phyloP scores from a whole-genome alignment of 2,113 vertebrate species.

The Corythornis vintsioides region DNA sequence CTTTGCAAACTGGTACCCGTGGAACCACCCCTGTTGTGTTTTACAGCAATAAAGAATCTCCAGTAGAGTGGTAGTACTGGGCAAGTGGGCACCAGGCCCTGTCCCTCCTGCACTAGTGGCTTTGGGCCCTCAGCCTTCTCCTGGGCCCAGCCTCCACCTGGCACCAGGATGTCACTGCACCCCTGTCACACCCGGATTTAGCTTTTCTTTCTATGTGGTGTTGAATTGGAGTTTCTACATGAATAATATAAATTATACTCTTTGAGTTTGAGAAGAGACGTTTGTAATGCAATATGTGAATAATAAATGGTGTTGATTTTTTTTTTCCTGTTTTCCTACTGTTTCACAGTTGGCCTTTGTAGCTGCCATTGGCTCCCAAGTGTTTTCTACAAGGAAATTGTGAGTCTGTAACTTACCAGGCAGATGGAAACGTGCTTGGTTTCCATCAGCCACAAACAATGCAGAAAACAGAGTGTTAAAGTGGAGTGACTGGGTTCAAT shows the following conservation, averaged over 20 bases:
- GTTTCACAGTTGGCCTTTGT: conserved; percentile 82
- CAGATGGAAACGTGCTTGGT: neutral
- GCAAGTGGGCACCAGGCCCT: conserved; percentile 32
- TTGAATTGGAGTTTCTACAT: conserved; percentile 72
- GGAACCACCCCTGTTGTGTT: conserved; percentile 53
- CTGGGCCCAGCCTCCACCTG: neutral
- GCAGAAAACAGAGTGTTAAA: neutral
- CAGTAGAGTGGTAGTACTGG: conserved; percentile 18
- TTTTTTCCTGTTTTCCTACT: conserved; percentile 69
- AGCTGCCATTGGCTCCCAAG: conserved; percentile 62
- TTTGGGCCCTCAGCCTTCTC: neutral
- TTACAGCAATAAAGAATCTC: conserved; percentile 75
- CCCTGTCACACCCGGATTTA: conserved; percentile 65
- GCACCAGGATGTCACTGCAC: conserved; percentile 52
- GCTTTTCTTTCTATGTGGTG: conserved; percentile 55
- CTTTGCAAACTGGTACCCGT: conserved; percentile 43
- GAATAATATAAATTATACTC: conserved; percentile 76
- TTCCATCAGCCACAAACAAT: neutral
- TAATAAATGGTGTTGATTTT: conserved; percentile 77
- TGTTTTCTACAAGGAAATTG: conserved; percentile 30
- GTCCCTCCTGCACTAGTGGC: conserved; percentile 58
- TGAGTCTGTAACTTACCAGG: conserved; percentile 1
- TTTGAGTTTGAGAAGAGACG: conserved; percentile 60
- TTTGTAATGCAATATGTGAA: conserved; percentile 81
- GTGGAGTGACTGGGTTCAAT: neutral